Percentiles rank a stretch among this genome's conserved stretches.
phyloP scores from a whole-genome alignment of 2,888 invertebrate genomes.

The Andrena minutula region DNA sequence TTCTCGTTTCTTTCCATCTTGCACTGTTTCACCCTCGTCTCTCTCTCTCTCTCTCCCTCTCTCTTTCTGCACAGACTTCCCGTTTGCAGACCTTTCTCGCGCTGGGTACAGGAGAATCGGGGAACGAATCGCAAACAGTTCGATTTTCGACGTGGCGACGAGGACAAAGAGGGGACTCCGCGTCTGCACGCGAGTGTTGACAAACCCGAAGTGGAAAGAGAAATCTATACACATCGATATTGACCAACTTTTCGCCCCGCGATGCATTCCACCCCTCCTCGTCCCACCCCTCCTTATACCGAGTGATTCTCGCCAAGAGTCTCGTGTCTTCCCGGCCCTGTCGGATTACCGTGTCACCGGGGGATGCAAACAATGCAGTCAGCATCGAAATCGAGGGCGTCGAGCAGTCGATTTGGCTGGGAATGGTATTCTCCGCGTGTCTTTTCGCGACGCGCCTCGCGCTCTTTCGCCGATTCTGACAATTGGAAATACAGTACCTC shows the following conservation, averaged over 20 bases:
- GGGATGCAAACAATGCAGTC: slow-evolving; percentile 5
- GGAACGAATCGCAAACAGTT: slow-evolving; percentile 70
- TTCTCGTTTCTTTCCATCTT: slow-evolving; percentile 16
- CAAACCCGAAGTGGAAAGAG: slow-evolving; percentile 55
- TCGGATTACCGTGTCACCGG: slow-evolving; percentile 10
- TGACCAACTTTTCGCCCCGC: slow-evolving; percentile 61
- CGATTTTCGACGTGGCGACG: slow-evolving; percentile 61
- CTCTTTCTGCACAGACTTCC: background rate
- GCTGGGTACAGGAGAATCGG: slow-evolving; percentile 33
- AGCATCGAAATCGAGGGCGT: background rate
- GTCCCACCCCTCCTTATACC: too few relatives aligned
- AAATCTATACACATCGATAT: slow-evolving; percentile 68
- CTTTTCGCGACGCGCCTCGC: background rate
- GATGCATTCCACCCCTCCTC: slow-evolving; percentile 17
- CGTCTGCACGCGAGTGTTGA: slow-evolving; percentile 53
- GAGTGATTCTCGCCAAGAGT: slow-evolving; percentile 1
- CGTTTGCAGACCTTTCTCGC: background rate
- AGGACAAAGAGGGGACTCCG: slow-evolving; percentile 63
- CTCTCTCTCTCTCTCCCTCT: background rate
- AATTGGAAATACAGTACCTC: background rate
- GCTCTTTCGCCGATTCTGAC: background rate
- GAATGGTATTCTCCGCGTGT: slow-evolving; percentile 2
- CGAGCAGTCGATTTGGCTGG: slow-evolving; percentile 17
- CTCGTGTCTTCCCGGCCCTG: slow-evolving; percentile 13
- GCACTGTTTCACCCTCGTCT: background rate